These are phyloP conservation scores for Aramus guarauna DNA, from an alignment of 2,113 vertebrate species.

Conservation along the genomic window DNA sequence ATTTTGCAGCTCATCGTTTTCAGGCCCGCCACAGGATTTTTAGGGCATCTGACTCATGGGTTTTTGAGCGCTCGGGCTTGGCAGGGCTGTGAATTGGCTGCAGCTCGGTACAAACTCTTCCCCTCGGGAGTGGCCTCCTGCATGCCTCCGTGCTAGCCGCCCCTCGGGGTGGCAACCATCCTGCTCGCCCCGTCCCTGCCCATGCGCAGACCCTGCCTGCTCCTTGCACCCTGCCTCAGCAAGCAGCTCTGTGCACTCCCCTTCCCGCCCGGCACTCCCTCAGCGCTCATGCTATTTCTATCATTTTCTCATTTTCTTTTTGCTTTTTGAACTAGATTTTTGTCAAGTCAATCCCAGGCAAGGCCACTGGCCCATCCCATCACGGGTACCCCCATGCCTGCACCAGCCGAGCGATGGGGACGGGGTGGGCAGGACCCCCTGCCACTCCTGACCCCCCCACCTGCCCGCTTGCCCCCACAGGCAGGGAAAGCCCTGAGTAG, in stretches of 20 bases:
- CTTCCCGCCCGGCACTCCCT: rapidly evolving
- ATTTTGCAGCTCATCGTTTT: rapidly evolving
- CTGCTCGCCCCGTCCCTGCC: background rate
- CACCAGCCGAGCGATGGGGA: background rate
- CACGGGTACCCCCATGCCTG: rapidly evolving
- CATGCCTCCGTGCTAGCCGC: rapidly evolving
- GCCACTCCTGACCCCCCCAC: background rate
- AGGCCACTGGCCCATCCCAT: rapidly evolving
- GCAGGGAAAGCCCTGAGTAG: background rate
- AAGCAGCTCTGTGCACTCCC: background rate
- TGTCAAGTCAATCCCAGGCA: background rate
- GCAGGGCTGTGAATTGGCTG: background rate
- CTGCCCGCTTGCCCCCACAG: background rate
- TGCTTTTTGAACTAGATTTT: background rate
- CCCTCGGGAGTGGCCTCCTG: rapidly evolving
- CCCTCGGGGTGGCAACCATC: background rate
- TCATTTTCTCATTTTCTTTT: rapidly evolving
- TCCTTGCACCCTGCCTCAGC: background rate
- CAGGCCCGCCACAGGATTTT: background rate
- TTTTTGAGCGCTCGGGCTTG: background rate
- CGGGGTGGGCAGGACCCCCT: too few relatives aligned
- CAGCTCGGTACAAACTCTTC: background rate
- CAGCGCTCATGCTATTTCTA: background rate
- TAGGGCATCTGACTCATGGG: background rate
- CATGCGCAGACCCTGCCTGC: rapidly evolving